A percentile compares a stretch with the other conserved stretches of the same genome.
Evolutionary conservation across 1,140 invertebrate species (phyloP).

Genomic region (Leptestheria dahalacensis): DNA sequence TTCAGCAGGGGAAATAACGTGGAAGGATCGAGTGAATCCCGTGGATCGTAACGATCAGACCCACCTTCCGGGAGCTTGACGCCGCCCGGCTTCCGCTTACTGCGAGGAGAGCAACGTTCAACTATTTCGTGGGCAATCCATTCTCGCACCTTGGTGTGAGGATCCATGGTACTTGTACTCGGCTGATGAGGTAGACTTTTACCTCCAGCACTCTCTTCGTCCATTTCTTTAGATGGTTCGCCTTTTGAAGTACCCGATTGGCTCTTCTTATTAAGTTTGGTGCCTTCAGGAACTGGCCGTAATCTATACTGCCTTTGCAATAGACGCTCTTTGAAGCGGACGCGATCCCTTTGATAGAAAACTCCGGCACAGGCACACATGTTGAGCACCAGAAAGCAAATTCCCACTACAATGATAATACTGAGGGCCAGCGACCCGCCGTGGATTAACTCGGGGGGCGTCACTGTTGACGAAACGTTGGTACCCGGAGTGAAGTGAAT

Average conservation of each 20-base stretch:
- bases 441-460: background rate
- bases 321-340: constrained; percentile 34
- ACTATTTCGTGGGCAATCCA: constrained; percentile 58
- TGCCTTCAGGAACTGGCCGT: constrained; percentile 13
- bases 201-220: constrained; percentile 40
- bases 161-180: constrained; percentile 62
- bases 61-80: constrained; percentile 23
- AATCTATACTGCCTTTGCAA: constrained; percentile 28
- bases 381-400: constrained; percentile 67
- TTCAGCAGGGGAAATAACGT: background rate
- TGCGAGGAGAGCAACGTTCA: constrained; percentile 42
- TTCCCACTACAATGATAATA: constrained; percentile 56
- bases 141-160: constrained; percentile 64
- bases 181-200: constrained; percentile 50
- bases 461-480: background rate
- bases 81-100: constrained; percentile 29
- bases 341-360: constrained; percentile 54
- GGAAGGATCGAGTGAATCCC: background rate
- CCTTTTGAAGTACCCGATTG: background rate
- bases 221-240: constrained; percentile 26
- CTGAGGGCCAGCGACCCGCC: constrained; percentile 38
- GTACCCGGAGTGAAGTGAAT: background rate
- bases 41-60: constrained; percentile 7
- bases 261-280: background rate
- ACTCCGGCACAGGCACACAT: constrained; percentile 53